phyloP scores from a whole-genome alignment of 2,113 vertebrate species.

The Patagioenas fasciata region DNA sequence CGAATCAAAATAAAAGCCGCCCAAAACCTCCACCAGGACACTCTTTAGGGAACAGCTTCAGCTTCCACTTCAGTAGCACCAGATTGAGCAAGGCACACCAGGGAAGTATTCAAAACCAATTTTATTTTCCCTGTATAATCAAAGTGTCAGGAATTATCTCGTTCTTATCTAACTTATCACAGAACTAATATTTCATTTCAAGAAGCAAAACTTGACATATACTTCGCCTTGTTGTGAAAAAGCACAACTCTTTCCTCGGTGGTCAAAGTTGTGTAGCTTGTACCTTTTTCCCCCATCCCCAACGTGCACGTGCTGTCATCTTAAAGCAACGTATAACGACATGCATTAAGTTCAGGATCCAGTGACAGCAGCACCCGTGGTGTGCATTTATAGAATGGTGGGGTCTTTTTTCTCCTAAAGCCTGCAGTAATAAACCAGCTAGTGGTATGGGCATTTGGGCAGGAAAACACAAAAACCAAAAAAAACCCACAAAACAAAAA shows the following conservation, averaged over 20 bases:
- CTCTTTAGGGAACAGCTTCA: not conserved
- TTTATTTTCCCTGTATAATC: not conserved
- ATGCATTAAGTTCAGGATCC: not conserved
- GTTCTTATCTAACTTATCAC: not conserved
- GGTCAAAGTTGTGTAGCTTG: not conserved
- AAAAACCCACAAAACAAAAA: too few species aligned
- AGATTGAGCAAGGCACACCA: not conserved
- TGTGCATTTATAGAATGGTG: accelerated
- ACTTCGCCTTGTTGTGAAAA: not conserved
- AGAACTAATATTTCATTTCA: not conserved
- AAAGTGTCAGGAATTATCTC: not conserved
- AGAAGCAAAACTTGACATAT: not conserved
- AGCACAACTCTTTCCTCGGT: not conserved
- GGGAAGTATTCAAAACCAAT: not conserved
- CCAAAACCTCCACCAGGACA: not conserved
- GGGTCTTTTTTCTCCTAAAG: not conserved
- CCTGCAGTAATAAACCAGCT: not conserved
- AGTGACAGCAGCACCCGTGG: not conserved
- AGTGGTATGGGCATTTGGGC: not conserved
- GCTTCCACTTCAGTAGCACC: not conserved
- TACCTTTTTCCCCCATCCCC: not conserved
- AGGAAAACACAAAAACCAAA: not conserved
- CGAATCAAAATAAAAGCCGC: not conserved
- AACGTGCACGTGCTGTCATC: not conserved
- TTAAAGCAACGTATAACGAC: not conserved